phyloP scores from a whole-genome alignment of 2,113 vertebrate species.

The Reinhardtius hippoglossoides region DNA sequence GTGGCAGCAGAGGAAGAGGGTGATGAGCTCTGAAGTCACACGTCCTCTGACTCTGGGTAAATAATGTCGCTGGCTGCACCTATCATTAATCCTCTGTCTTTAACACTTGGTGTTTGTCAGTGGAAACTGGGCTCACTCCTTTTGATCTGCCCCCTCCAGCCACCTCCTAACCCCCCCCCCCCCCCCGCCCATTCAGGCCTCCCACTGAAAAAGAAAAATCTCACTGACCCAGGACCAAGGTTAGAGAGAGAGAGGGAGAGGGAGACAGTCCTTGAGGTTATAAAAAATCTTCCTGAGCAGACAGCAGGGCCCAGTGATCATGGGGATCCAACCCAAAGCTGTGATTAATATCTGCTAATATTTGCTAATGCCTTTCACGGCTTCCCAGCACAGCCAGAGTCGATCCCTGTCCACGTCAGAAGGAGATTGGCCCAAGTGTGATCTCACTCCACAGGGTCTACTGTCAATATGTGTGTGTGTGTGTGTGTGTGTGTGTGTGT shows the following conservation, averaged over 20 bases:
- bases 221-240: constrained; percentile 28
- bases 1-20: constrained; percentile 63
- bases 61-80: constrained; percentile 70
- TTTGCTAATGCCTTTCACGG: constrained; percentile 64
- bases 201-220: constrained; percentile 26
- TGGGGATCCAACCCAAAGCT: constrained; percentile 15
- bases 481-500: constrained; percentile 53
- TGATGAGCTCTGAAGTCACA: constrained; percentile 72
- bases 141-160: constrained; percentile 67
- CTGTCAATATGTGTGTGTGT: constrained; percentile 42
- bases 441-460: constrained; percentile 42
- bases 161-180: not conserved
- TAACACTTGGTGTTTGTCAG: constrained; percentile 78
- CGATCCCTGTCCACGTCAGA: constrained; percentile 44
- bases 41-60: constrained; percentile 74
- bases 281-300: constrained; percentile 33
- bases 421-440: constrained; percentile 45
- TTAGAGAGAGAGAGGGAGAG: not conserved
- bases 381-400: constrained; percentile 32
- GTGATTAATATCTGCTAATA: constrained; percentile 72
- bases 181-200: constrained; percentile 19
- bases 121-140: constrained; percentile 63
- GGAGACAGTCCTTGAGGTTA: constrained; percentile 14
- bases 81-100: constrained; percentile 74
- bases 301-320: constrained; percentile 37